Evolutionary conservation across 1,140 invertebrate genomes (phyloP), one percentile per base, ranked within the genome.

Genomic region (Pogonomyrmex californicus): DNA sequence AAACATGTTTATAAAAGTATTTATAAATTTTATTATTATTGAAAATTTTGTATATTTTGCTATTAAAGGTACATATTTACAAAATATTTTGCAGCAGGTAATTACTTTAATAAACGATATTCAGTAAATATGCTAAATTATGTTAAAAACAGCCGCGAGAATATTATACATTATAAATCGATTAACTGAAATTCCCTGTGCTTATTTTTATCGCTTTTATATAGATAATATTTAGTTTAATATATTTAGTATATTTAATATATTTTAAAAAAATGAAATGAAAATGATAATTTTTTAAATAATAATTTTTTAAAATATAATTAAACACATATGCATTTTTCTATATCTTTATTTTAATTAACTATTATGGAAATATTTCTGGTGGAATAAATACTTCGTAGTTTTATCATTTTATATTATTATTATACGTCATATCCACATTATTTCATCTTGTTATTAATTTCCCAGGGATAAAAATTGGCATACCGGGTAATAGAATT

Each of bases 351-450:
- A 30, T 79, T 66, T 66, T 38, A 51, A 51, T 76, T 17, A 58
- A 58, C 14, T 38, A 47, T 65, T 33, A 51, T 1, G 23, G 2
- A 9, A 36, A 12, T 38, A 49, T 79, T 0, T 65, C 12, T 60
- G 1, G 17, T 33, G 36, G 33, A 54, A 68, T 56, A 56, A 4
- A 47, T 47, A 17, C 9, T 56, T 68, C 2, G 2, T 54, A 54
- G 68, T 79, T 54, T 68, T 54, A 68, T 54, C 17, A 47, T 17
- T 62, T 47, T 62, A 9, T 14, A 63, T 49, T 63, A 23, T 78
- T 79, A 66, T 65, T 44, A 51, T 17, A 36, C 17, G 2, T 75
- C 7, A 7, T 9, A 10, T 47, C 2, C 0, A 77, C n/a, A 33
- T 68, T 68, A 33, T 54, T 2, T 47, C 44, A 38, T 66, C 5